Evolutionary conservation across 2,888 invertebrate species (phyloP).

Genomic region (Caenorhabditis sinica): DNA sequence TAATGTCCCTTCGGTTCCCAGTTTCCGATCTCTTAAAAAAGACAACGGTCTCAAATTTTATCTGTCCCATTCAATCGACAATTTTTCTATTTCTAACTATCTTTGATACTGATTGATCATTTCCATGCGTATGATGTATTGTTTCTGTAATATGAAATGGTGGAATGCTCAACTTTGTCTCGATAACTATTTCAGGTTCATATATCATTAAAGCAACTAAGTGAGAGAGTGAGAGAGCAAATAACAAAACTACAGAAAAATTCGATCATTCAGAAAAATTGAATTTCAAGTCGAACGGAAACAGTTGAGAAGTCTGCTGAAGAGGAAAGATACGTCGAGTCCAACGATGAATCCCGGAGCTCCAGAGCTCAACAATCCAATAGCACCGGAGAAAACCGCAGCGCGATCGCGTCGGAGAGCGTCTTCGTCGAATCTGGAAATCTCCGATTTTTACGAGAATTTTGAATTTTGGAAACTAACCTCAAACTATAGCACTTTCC

Average conservation of each 20-base stretch:
- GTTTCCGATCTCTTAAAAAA: background rate
- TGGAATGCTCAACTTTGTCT: background rate
- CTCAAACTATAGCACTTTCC: conserved; percentile 77
- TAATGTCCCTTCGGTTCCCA: background rate
- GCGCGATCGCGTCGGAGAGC: conserved; percentile 74
- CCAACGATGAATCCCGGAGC: conserved; percentile 74
- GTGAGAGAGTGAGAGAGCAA: no score
- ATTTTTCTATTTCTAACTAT: background rate
- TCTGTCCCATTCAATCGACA: background rate
- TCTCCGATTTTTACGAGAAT: background rate
- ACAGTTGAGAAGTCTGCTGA: conserved; percentile 65
- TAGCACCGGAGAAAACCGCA: conserved; percentile 73
- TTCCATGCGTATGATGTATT: background rate
- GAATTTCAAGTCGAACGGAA: conserved; percentile 27
- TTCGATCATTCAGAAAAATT: background rate
- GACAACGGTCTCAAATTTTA: background rate
- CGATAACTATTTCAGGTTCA: no score
- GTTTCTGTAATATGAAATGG: background rate
- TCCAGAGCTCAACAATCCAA: conserved; percentile 74
- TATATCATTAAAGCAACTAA: no score
- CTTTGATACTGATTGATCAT: background rate
- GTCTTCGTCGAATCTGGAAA: conserved; percentile 73
- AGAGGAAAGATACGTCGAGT: conserved; percentile 73
- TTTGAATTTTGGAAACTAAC: conserved; percentile 52
- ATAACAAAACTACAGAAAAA: no score